phyloP scores from a whole-genome alignment of 2,797 vertebrate species.

The Echiichthys vipera region DNA sequence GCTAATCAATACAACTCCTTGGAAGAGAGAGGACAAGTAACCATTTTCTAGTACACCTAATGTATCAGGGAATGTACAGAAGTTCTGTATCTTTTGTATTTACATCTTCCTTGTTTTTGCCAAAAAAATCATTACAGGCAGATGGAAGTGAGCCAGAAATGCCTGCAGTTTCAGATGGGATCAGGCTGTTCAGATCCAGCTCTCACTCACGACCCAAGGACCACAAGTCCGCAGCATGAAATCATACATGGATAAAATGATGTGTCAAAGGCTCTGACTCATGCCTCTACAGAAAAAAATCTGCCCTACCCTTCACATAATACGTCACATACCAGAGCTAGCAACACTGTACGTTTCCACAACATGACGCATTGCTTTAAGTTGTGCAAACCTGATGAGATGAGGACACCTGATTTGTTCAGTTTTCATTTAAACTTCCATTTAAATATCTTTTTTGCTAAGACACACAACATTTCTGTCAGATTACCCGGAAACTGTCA shows the following conservation, averaged over 20 bases:
- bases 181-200: constrained; percentile 55
- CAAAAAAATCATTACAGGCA: constrained; percentile 51
- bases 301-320: constrained; percentile 52
- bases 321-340: constrained; percentile 39
- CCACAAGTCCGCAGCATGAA: constrained; percentile 14
- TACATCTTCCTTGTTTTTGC: constrained; percentile 49
- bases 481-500: constrained; percentile 2
- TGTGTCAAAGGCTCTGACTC: constrained; percentile 65
- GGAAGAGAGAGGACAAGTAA: background rate
- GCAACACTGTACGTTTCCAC: constrained; percentile 47
- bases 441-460: background rate
- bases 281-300: constrained; percentile 39
- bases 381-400: constrained; percentile 18
- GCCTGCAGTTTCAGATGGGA: constrained; percentile 67
- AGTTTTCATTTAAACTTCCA: background rate
- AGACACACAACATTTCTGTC: background rate
- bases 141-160: constrained; percentile 55
- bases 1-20: background rate
- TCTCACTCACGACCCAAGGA: constrained; percentile 51
- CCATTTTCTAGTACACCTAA: background rate
- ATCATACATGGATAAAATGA: constrained; percentile 52
- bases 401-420: background rate
- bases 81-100: constrained; percentile 18
- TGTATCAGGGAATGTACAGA: constrained; percentile 5
- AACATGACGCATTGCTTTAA: constrained; percentile 19